phyloP scores from a whole-genome alignment of 2,888 invertebrate genomes.

The Amblyjoppa proteus region DNA sequence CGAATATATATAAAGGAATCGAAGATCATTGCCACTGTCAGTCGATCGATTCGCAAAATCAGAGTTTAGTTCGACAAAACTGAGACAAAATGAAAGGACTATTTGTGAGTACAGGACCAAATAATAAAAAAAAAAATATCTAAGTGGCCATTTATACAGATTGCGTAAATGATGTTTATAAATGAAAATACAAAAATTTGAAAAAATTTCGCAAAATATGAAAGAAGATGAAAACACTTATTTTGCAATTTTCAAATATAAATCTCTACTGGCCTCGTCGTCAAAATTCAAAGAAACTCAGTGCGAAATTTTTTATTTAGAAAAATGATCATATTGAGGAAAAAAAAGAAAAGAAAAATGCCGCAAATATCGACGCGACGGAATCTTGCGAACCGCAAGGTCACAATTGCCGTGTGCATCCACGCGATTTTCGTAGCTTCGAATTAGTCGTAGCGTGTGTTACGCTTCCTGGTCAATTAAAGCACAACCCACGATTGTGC shows the following conservation, averaged over 20 bases:
- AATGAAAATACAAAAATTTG: too few species aligned
- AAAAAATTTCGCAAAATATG: neutral
- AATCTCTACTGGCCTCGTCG: neutral
- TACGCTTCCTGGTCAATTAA: slow-evolving; percentile 26
- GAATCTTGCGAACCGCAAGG: neutral
- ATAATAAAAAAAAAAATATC: neutral
- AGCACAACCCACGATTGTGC: slow-evolving; percentile 3
- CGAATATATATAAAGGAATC: slow-evolving; percentile 46
- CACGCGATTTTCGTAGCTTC: slow-evolving; percentile 14
- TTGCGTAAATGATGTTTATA: neutral
- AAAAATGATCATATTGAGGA: neutral
- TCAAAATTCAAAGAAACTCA: neutral
- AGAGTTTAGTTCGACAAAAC: neutral
- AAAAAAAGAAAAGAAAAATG: neutral
- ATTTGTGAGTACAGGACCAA: slow-evolving; percentile 42
- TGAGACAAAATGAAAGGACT: slow-evolving; percentile 41
- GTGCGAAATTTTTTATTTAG: neutral
- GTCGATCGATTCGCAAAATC: slow-evolving; percentile 17
- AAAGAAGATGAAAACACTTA: neutral
- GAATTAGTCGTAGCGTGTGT: slow-evolving; percentile 3
- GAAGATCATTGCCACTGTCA: slow-evolving; percentile 32
- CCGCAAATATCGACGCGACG: neutral
- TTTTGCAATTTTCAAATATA: neutral
- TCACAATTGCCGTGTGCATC: slow-evolving; percentile 3
- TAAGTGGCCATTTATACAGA: neutral